phyloP scores from a whole-genome alignment of 2,113 vertebrate genomes.

The Ovis aries region ARS-UI_Ramb_v3.0 NC_056059.1:49899501-49900000 shows the following conservation, averaged over 20 bases:
- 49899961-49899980: not conserved
- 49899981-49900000: not conserved
- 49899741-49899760: not conserved
- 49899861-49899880: not conserved
- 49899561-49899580: not conserved
- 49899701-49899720: not conserved
- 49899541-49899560: not conserved
- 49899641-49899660: not conserved
- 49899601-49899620: not conserved
- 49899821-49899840: not conserved
- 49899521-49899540: fast-evolving
- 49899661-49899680: not conserved
- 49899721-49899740: not conserved
- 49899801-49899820: not conserved
- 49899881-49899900: too few species aligned
- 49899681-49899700: not conserved
- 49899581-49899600: not conserved
- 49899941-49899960: too few species aligned
- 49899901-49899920: too few species aligned
- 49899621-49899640: not conserved
- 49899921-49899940: too few species aligned
- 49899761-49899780: not conserved
- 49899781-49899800: not conserved
- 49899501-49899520: not conserved
- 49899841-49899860: not conserved